Base-by-base conservation (phyloP, 2,888 invertebrate genomes). In the Liopterus haemorrhoidalis region DNA sequence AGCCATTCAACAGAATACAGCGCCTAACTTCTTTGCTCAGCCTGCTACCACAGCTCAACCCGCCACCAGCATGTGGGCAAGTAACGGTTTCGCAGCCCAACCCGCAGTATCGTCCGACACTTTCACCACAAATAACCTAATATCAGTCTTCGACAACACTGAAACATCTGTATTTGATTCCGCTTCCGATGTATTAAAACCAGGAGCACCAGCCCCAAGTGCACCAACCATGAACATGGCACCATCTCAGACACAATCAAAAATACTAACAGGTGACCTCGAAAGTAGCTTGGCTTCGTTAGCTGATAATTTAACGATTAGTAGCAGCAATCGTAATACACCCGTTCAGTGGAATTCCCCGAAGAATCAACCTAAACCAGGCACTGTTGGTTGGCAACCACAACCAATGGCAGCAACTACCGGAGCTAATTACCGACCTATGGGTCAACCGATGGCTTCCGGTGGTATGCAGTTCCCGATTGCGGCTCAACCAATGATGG, bases 211-310 rank as follows among this genome's bases (percentile, higher is more conserved):
- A 46, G 48, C 57, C 15, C 56, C 52, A 20, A 53, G 51, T 4
- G 61, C 57, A 11, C 59, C 60, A 15, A 54, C 57, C 18, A 53
- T 55, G 28, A 55, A 50, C 54, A 60, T 62, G 28, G 63, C 62
- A 19, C 55, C 59, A 32, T 63, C 63, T 15, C 57, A 64, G 19
- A 65, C 62, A 42, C 67, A 66, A 14, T 55, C 62, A 5, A 75
- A 74, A 58, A 82, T 95, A 44, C 76, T 95, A 49, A 90, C 92
- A 11, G 91, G 92, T 39, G 95, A 95, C 70, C 73, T 96, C 66
- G 95, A 96, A 67, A 87, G 90, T 55, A 94, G 93, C 57, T 80
- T 96, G 50, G 92, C 93, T 49, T 87, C 87, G 53, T 74, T 96
- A 57, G 95, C 93, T 50, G 91, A 94, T 71, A 95, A 94, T 71